Conservation (phyloP, 1,140 invertebrate genomes). For the Tetragnatha versicolor region DNA sequence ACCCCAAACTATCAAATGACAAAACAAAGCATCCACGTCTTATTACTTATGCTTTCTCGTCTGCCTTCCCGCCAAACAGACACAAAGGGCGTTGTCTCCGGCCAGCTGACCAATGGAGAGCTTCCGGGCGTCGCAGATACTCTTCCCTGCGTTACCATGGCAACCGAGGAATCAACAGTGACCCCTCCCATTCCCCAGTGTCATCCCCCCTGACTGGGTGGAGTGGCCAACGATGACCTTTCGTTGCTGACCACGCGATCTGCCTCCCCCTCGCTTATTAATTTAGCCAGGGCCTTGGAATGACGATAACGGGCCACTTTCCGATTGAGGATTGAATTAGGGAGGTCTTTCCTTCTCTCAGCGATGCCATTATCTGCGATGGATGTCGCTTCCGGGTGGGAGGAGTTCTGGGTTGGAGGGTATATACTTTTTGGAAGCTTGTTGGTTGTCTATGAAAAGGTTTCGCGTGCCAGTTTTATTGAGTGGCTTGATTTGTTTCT, state of each 20-base stretch:
- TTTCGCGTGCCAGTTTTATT: too few species aligned
- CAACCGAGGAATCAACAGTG: conserved; percentile 47
- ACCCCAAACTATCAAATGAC: too few species aligned
- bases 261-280: background rate
- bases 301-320: background rate
- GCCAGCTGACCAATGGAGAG: conserved; percentile 39
- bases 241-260: conserved; percentile 18
- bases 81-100: conserved; percentile 42
- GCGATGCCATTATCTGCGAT: too few species aligned
- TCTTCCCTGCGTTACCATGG: conserved; percentile 45
- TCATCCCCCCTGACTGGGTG: conserved; percentile 42
- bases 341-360: too few species aligned
- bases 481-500: too few species aligned
- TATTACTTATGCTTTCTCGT: background rate
- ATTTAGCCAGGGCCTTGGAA: background rate
- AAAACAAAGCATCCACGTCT: too few species aligned
- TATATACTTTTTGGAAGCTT: too few species aligned
- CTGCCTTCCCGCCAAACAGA: background rate
- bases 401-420: too few species aligned
- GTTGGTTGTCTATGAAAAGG: too few species aligned
- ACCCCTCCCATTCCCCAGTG: conserved; percentile 54
- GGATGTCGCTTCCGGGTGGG: too few species aligned
- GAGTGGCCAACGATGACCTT: conserved; percentile 50
- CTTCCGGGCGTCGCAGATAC: conserved; percentile 46
- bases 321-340: too few species aligned